Base-by-base conservation (phyloP, 2,797 vertebrate species). In the Clangula hyemalis region DNA sequence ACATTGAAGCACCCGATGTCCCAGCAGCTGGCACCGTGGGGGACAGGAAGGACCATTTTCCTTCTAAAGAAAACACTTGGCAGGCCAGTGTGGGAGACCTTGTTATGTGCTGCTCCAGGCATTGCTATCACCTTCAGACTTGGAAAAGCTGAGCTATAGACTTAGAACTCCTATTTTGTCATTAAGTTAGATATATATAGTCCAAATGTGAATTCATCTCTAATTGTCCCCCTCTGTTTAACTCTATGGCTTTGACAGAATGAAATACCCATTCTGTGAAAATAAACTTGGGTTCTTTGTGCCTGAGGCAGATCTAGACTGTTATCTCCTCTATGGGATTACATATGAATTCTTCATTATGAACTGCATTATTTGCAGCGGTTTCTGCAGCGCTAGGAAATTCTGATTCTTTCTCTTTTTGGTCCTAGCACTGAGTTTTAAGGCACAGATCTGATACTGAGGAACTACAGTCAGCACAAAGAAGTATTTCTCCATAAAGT, bases 271-370 rank as follows among this genome's bases (percentile, higher is more conserved):
- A n/a, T 79, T 43, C 69, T 70, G 49, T 57, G 64, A 76, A 93
- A 95, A 82, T 36, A 82, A 92, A 77, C 71, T n/a, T 11, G 47
- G 51, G 64, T 34, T 85, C 90, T 74, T 45, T 36, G 57, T 77
- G 88, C 88, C 93, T 13, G 61, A 70, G 78, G 92, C 74, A 94
- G 39, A 85, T 10, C 43, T 25, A 73, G 68, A 57, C 72, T 90
- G 56, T 32, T 66, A 77, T 77, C 72, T 61, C 22, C 69, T 62
- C 64, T 28, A 22, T 6, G 45, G 77, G 68, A 95, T 79, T 66
- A 73, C 60, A 43, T 8, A 61, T 34, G 69, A 92, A 73, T 61
- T 71, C 84, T 62, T 90, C 78, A 71, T 77, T 65, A 90, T 32
- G 73, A 85, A 27, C 71, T 74, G 64, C 68, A 74, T 85, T 79